phyloP scores from a whole-genome alignment of 2,888 invertebrate genomes.

The Heliconius aoede region DNA sequence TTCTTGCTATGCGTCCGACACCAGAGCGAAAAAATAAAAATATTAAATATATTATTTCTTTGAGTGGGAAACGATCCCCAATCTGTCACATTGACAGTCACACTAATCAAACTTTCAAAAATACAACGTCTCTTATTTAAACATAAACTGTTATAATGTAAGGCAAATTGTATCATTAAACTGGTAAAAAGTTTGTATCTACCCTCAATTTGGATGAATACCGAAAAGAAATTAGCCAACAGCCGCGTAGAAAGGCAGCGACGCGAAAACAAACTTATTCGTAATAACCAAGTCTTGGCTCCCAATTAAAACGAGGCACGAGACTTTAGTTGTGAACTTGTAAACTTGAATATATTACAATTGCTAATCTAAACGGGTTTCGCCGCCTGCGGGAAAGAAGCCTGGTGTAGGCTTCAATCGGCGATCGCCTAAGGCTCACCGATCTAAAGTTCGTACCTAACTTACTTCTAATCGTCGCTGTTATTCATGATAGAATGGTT shows the following conservation, averaged over 20 bases:
- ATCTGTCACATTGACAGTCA: too few species aligned
- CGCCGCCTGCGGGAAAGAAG: conserved; percentile 40
- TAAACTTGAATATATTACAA: conserved; percentile 52
- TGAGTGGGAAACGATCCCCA: too few species aligned
- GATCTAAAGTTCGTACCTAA: conserved; percentile 44
- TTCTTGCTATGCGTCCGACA: too few species aligned
- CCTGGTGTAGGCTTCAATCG: conserved; percentile 44
- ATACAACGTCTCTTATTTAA: background rate
- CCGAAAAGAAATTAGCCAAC: conserved; percentile 18
- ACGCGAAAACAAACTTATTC: conserved; percentile 29
- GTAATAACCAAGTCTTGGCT: conserved; percentile 35
- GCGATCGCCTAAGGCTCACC: conserved; percentile 45
- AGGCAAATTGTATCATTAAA: background rate
- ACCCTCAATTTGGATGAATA: background rate
- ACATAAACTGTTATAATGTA: background rate
- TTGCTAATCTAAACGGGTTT: conserved; percentile 49
- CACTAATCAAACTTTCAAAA: too few species aligned
- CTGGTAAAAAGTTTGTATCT: background rate
- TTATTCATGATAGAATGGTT: conserved; percentile 26
- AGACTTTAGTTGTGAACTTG: conserved; percentile 49
- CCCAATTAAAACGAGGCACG: conserved; percentile 48
- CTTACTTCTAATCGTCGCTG: conserved; percentile 31
- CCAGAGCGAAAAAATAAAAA: too few species aligned
- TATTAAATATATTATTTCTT: too few species aligned
- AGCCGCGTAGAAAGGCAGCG: conserved; percentile 22